These are phyloP conservation scores for Zaprionus gabonicus DNA, from an alignment of 1,140 invertebrate genomes.

Conservation along the genomic window DNA sequence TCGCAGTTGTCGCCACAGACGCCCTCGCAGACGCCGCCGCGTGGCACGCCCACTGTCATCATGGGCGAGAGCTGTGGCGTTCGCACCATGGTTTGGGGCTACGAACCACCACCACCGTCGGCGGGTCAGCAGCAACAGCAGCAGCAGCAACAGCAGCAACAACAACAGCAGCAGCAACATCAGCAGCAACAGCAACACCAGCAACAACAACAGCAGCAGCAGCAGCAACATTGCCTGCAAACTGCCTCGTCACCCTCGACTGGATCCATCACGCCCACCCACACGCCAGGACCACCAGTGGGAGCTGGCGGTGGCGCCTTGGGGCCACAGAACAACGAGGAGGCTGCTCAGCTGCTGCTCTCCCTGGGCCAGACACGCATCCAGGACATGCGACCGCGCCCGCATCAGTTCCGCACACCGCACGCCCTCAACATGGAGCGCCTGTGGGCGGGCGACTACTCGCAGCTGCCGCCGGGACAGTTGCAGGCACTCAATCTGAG, in stretches of 20 bases:
- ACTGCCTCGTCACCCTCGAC: slow-evolving; percentile 71
- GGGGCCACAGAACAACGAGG: slow-evolving; percentile 88
- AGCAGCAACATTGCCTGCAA: slow-evolving; percentile 81
- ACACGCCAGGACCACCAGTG: slow-evolving; percentile 79
- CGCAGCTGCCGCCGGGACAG: slow-evolving; percentile 92
- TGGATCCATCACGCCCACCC: slow-evolving; percentile 74
- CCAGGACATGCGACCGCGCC: slow-evolving; percentile 81
- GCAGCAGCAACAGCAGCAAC: slow-evolving; percentile 51
- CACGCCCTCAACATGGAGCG: slow-evolving; percentile 94
- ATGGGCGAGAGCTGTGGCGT: slow-evolving; percentile 96
- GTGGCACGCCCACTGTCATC: slow-evolving; percentile 93
- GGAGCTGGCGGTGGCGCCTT: slow-evolving; percentile 17
- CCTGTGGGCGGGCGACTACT: slow-evolving; percentile 94
- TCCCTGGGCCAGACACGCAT: slow-evolving; percentile 89
- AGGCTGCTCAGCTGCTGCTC: slow-evolving; percentile 92
- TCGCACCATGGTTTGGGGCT: slow-evolving; percentile 94
- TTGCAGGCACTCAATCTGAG: slow-evolving; percentile 92
- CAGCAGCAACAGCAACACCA: slow-evolving; percentile 55
- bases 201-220: slow-evolving; percentile 84
- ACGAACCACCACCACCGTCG: slow-evolving; percentile 77
- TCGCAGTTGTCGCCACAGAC: slow-evolving; percentile 86
- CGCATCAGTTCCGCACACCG: slow-evolving; percentile 81
- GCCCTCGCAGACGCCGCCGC: slow-evolving; percentile 86
- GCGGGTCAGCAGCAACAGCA: slow-evolving; percentile 54
- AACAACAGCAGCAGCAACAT: slow-evolving; percentile 52